Evolutionary conservation across 2,113 vertebrate genomes (phyloP).

Genomic region (Galeopterus variegatus): DNA sequence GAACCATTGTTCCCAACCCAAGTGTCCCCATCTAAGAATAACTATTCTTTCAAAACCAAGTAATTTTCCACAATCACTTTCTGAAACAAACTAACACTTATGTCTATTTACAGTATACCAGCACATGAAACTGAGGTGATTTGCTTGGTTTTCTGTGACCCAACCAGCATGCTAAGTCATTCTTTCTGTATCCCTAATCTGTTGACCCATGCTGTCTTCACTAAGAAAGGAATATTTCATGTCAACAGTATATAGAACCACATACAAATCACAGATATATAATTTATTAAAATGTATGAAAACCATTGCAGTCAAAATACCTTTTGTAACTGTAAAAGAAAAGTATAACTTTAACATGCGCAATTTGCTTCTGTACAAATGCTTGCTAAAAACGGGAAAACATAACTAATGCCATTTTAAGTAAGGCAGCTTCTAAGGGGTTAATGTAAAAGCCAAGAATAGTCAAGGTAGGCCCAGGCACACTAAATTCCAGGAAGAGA

Average conservation of each 20-base stretch:
- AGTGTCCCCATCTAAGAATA: conserved; percentile 58
- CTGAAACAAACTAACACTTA: conserved; percentile 55
- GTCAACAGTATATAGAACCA: conserved; percentile 49
- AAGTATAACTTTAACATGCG: no score
- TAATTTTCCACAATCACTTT: conserved; percentile 46
- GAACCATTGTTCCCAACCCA: conserved; percentile 39
- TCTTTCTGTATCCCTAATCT: conserved; percentile 28
- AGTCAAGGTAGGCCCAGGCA: no score
- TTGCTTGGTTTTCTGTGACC: conserved; percentile 58
- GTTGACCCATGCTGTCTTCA: conserved; percentile 56
- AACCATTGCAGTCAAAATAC: conserved; percentile 29
- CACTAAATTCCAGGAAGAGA: no score
- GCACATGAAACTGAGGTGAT: neutral
- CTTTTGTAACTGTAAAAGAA: no score
- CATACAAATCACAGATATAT: conserved; percentile 43
- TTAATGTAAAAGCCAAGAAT: no score
- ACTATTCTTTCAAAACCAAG: conserved; percentile 59
- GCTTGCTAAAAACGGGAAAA: no score
- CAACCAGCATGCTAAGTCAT: conserved; percentile 58
- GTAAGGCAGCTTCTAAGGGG: no score
- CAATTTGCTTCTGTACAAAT: no score
- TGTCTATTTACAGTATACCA: conserved; percentile 56
- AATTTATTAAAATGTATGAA: conserved; percentile 61
- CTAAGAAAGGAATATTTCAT: conserved; percentile 11
- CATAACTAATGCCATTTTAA: no score